Evolutionary conservation across 2,888 invertebrate genomes (phyloP).

Genomic region (Pocota personata): DNA sequence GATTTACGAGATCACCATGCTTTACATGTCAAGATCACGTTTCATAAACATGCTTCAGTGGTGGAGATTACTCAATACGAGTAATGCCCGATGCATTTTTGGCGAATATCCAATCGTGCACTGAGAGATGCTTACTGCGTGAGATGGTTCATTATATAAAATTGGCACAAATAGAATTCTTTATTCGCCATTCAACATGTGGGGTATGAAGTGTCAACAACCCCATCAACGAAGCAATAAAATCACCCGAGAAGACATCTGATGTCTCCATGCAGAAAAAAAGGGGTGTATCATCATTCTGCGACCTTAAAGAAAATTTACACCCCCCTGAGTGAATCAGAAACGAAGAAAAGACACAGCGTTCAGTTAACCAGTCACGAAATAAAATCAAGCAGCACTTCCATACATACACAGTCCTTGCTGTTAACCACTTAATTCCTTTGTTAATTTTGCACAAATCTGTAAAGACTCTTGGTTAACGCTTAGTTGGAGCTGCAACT

Average conservation of each 20-base stretch:
- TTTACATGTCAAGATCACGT: conserved; percentile 63
- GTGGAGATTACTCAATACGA: conserved; percentile 42
- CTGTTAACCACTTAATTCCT: conserved; percentile 31
- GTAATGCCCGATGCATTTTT: conserved; percentile 37
- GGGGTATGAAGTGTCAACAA: conserved; percentile 14
- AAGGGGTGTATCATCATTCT: neutral
- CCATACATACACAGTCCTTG: neutral
- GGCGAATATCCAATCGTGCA: conserved; percentile 46
- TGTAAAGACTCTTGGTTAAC: neutral
- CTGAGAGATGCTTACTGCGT: conserved; percentile 10
- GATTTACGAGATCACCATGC: conserved; percentile 27
- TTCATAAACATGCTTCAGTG: conserved; percentile 42
- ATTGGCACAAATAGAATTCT: conserved; percentile 33
- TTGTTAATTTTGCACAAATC: conserved; percentile 23
- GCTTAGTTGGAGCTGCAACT: neutral
- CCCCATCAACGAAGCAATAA: neutral
- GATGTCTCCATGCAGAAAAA: neutral
- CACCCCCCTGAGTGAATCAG: neutral
- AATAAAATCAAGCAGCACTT: conserved; percentile 20
- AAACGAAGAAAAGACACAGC: neutral
- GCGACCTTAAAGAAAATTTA: neutral
- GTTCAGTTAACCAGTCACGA: conserved; percentile 14
- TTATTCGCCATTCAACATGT: neutral
- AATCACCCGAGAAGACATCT: neutral
- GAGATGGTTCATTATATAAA: conserved; percentile 19